Evolutionary conservation across 2,888 invertebrate genomes (phyloP), one percentile per base, ranked within the genome.

Genomic region (Drosophila mayaguana): DNA sequence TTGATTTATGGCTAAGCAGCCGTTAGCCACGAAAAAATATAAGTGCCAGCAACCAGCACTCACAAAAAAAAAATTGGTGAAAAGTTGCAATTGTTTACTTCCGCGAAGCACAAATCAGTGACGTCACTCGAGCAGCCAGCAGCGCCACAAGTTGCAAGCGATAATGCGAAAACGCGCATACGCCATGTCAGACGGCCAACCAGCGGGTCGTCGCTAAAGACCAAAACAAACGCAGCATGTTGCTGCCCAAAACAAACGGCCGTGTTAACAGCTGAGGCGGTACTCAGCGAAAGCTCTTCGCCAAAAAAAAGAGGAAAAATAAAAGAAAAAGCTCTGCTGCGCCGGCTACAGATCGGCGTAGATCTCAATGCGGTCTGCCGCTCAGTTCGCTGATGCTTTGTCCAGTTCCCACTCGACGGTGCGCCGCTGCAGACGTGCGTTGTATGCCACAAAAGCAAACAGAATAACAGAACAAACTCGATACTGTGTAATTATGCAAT

Each of bases 361-460:
- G 57, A 69, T 63, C 59, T 57, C 34, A 59, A 57, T 66, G 57
- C 55, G 48, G n/a, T 54, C 46, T 11, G 60, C 8, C 45, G 65
- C 54, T 72, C 63, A 45, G 36, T 45, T 59, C 28, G 42, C 48
- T 43, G 36, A 50, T 48, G 40, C 80, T 71, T 80, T 77, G 63
- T 84, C 90, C 90, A 91, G 91, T 91, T 63, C 63, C 82, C 78
- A 62, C 20, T 78, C 75, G 83, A 80, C 84, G 80, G 75, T 72
- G 82, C 77, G 80, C 70, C 83, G 77, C 48, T 75, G 43, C 67
- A 73, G 87, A 84, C 83, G 84, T 87, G 71, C 57, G 55, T 74
- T 34, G 18, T 40, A 20, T 34, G 20, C 14, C 43, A 53, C 43
- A 57, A 55, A 20, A 20, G 22, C 1, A 45, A 55, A 53, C 34